Evolutionary conservation across 2,797 vertebrate species (phyloP).

Genomic region (Gymnothorax javanicus): DNA sequence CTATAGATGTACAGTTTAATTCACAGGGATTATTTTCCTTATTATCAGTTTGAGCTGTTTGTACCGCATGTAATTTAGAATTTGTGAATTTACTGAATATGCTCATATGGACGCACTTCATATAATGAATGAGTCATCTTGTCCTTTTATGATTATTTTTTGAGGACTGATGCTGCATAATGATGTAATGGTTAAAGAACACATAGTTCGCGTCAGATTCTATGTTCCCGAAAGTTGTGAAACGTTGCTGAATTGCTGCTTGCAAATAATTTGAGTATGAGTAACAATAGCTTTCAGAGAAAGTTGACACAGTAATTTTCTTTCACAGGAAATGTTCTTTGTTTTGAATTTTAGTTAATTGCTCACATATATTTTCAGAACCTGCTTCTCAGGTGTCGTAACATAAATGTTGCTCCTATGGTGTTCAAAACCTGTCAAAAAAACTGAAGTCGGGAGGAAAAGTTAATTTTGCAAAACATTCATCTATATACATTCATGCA

Average conservation of each 20-base stretch:
- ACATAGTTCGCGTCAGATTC: background rate
- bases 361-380: conserved; percentile 1
- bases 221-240: background rate
- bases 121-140: background rate
- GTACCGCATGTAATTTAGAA: background rate
- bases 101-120: background rate
- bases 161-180: too few species aligned
- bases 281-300: background rate
- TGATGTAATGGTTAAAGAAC: background rate
- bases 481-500: conserved; percentile 60
- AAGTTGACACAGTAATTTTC: conserved; percentile 7
- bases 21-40: background rate
- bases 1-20: background rate
- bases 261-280: background rate
- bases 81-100: background rate
- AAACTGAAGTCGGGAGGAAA: conserved; percentile 35
- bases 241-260: background rate
- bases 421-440: conserved; percentile 16
- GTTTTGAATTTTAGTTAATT: conserved; percentile 8
- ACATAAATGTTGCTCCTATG: background rate
- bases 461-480: conserved; percentile 48
- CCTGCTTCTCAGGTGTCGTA: background rate
- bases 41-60: background rate
- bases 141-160: too few species aligned
- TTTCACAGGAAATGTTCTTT: background rate